Evolutionary conservation across 2,113 vertebrate genomes (phyloP), one percentile per base, ranked within the genome.

Genomic region (Shinisaurus crocodilurus): DNA sequence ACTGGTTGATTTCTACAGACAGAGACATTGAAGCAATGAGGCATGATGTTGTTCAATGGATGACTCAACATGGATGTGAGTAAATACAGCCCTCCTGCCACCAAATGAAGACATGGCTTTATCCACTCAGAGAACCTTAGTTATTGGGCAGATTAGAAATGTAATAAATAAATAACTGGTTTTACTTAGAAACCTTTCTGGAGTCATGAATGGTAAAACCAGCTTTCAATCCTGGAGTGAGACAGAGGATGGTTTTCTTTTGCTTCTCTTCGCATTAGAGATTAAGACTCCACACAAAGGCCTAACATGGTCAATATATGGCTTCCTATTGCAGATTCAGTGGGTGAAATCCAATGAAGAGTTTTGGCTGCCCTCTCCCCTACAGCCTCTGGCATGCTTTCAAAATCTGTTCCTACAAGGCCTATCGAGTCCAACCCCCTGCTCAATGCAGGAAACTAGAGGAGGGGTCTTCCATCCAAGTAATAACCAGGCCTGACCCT

Each of bases 21-120:
- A 92, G 90, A 94, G 79, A 92, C 43, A 91, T 82, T 72, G 91
- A 93, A 92, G 65, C 91, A 95, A 94, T 40, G 90, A 96, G 79
- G 93, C 90, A 0, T 88, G 83, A 81, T 90, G 89, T 50, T 92
- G 88, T 90, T 95, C 91, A 93, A 93, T 0, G 50, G 43, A 84
- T 95, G 93, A 84, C 69, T 95, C 79, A 76, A 94, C 91, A 60
- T 40, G 87, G 60, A 43, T 91, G 70, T 87, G 90, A 94, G 87
- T 65, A 93, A 96, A 92, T 81, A 48, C 37, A 93, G 89, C 34
- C 6, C 37, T 2, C 23, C 37, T n/a, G 5, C 10, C 12, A n/a
- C 69, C 4, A 86, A 93, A 82, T 57, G 77, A 91, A 93, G 70
- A 25, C 72, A 91, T n/a, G 50, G 82, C 50, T 69, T 90, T 65